Percentiles rank a stretch among this genome's conserved stretches.
phyloP scores from a whole-genome alignment of 2,888 invertebrate species.

The Carabus problematicus region DNA sequence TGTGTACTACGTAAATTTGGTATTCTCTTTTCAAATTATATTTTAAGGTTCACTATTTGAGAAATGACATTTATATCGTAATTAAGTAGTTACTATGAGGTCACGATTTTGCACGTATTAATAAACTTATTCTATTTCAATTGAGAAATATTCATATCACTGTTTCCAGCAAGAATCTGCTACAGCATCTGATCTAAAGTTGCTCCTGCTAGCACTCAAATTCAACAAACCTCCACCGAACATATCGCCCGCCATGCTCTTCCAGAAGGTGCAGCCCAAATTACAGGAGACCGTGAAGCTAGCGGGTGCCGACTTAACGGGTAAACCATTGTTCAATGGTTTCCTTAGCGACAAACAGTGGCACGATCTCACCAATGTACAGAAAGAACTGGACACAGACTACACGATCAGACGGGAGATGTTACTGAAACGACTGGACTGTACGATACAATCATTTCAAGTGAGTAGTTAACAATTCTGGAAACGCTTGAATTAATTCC shows the following conservation, averaged over 20 bases:
- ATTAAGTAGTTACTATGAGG: too few relatives aligned
- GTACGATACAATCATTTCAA: slow-evolving; percentile 96
- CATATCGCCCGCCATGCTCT: slow-evolving; percentile 77
- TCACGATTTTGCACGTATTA: too few relatives aligned
- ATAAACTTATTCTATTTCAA: too few relatives aligned
- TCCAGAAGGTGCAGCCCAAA: slow-evolving; percentile 77
- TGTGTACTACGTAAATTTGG: too few relatives aligned
- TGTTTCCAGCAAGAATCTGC: slow-evolving; percentile 78
- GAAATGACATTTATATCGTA: too few relatives aligned
- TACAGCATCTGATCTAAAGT: slow-evolving; percentile 79
- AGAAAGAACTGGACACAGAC: slow-evolving; percentile 79
- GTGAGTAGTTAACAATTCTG: too few relatives aligned
- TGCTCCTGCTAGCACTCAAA: slow-evolving; percentile 78
- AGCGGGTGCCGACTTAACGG: slow-evolving; percentile 68
- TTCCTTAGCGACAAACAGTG: slow-evolving; percentile 83
- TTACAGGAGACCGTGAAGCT: slow-evolving; percentile 70
- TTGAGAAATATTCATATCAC: too few relatives aligned
- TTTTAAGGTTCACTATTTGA: too few relatives aligned
- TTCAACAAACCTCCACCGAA: slow-evolving; percentile 89
- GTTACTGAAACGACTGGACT: slow-evolving; percentile 89
- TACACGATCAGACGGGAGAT: slow-evolving; percentile 85
- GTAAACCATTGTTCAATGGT: slow-evolving; percentile 77
- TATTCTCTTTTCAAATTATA: too few relatives aligned
- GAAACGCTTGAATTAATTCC: slow-evolving; percentile 20
- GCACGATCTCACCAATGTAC: slow-evolving; percentile 73